A percentile compares a stretch with the other conserved stretches of the same genome.
phyloP scores from a whole-genome alignment of 2,113 vertebrate genomes.

The Melozone crissalis region DNA sequence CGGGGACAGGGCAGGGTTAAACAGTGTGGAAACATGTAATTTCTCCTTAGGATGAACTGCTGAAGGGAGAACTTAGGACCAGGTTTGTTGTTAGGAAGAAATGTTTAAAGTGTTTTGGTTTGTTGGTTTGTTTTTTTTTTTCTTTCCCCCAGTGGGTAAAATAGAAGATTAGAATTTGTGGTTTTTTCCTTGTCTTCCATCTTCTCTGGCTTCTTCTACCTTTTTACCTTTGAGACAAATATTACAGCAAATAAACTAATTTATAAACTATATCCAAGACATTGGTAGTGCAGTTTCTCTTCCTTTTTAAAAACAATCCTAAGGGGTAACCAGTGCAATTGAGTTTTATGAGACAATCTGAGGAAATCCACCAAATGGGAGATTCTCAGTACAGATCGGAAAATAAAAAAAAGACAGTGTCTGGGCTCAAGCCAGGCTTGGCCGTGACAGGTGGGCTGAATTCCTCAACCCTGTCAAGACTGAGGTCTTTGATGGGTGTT shows the following conservation, averaged over 20 bases:
- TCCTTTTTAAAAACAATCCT: not conserved
- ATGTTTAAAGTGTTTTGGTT: accelerated
- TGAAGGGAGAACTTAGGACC: not conserved
- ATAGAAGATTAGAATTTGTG: not conserved
- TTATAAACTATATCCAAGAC: not conserved
- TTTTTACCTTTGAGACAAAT: not conserved
- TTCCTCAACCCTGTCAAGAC: not conserved
- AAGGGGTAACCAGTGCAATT: not conserved
- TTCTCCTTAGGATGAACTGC: not conserved
- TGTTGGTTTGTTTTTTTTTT: not conserved
- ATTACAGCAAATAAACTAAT: not conserved
- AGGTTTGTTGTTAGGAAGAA: not conserved
- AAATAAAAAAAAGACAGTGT: not conserved
- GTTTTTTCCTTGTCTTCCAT: not conserved
- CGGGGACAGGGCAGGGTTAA: not conserved
- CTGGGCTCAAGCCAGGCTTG: not conserved
- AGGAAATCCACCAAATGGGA: not conserved
- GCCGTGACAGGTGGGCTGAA: accelerated
- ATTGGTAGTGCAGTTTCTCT: not conserved
- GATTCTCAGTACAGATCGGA: not conserved
- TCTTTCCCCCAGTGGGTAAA: not conserved
- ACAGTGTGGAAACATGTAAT: not conserved
- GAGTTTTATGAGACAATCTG: not conserved
- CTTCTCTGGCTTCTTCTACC: not conserved
- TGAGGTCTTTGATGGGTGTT: not conserved